Evolutionary conservation across 2,797 vertebrate genomes (phyloP).

Genomic region (Falco biarmicus): DNA sequence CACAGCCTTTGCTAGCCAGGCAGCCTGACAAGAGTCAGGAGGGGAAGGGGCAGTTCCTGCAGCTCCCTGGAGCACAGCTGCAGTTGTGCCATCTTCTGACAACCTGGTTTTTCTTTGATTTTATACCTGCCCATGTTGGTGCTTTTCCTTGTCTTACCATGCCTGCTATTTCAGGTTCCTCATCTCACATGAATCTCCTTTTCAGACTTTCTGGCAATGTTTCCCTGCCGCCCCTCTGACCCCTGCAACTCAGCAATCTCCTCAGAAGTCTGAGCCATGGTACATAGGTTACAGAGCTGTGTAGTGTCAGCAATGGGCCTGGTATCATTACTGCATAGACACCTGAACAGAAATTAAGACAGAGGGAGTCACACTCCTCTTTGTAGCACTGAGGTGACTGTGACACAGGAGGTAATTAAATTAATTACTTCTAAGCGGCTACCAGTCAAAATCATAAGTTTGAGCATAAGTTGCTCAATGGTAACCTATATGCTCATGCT

Average conservation of each 20-base stretch:
- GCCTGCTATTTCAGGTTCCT: background rate
- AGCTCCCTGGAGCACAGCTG: background rate
- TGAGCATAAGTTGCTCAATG: background rate
- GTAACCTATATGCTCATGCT: background rate
- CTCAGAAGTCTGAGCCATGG: background rate
- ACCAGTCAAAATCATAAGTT: background rate
- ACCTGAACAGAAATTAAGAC: background rate
- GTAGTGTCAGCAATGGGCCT: background rate
- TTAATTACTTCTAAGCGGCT: background rate
- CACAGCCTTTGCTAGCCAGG: background rate
- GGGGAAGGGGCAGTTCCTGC: background rate
- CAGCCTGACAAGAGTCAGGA: background rate
- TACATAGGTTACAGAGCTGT: fast-evolving
- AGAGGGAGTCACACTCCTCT: background rate
- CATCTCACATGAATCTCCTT: background rate
- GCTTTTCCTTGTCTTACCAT: background rate
- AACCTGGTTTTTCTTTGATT: background rate
- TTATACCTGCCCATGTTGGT: background rate
- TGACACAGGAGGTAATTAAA: background rate
- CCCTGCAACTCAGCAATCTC: background rate
- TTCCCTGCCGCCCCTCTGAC: fast-evolving
- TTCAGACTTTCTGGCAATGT: background rate
- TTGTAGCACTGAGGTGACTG: background rate
- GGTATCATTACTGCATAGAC: background rate
- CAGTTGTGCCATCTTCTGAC: background rate